Conservation (phyloP, 2,797 vertebrate genomes). For the Hephaestus fuliginosus region DNA sequence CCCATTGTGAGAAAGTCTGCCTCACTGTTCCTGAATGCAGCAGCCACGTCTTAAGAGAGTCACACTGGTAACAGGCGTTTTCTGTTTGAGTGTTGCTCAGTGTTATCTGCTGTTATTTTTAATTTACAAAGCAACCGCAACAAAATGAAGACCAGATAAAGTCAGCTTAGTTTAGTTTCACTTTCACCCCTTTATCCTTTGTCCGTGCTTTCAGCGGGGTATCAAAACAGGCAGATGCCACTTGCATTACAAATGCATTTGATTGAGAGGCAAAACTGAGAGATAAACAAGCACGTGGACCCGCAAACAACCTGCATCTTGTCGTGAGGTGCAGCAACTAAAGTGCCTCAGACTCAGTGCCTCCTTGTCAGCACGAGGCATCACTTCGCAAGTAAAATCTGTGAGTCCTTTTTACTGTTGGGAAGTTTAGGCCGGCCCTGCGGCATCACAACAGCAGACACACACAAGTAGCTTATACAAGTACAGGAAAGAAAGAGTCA, state of each 20-base stretch:
- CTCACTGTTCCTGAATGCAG: not conserved
- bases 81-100: not conserved
- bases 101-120: slow-evolving; percentile 12
- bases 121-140: slow-evolving; percentile 15
- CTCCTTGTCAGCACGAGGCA: not conserved
- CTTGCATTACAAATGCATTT: not conserved
- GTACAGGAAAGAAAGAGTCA: slow-evolving; percentile 4
- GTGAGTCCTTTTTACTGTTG: not conserved
- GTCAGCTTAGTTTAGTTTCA: slow-evolving; percentile 19
- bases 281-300: too few relatives aligned
- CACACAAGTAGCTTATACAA: slow-evolving; percentile 1
- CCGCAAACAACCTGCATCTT: not conserved
- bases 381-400: not conserved
- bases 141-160: slow-evolving; percentile 4
- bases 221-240: not conserved
- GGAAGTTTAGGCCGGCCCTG: not conserved
- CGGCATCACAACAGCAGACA: slow-evolving; percentile 12
- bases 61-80: not conserved
- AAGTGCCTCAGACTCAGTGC: slow-evolving; percentile 8
- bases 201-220: not conserved
- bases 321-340: not conserved
- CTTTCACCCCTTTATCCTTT: not conserved
- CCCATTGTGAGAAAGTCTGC: not conserved
- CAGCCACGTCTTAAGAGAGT: not conserved
- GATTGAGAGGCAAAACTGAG: not conserved